Base-by-base conservation (phyloP, 1,140 invertebrate species). In the Oryzaephilus surinamensis region DNA sequence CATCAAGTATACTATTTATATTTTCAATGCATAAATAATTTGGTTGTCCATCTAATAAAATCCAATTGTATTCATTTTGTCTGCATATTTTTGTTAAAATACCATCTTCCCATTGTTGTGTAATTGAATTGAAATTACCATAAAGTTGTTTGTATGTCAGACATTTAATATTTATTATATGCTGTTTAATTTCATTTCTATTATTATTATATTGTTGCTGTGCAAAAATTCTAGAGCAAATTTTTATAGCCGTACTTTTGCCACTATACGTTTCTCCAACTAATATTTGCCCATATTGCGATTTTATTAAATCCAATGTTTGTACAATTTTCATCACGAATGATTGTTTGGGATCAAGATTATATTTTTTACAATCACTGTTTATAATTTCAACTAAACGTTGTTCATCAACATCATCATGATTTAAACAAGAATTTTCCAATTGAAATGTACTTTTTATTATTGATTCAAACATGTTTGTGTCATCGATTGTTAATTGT, bases 1-100 rank as follows among this genome's bases (percentile, higher is more conserved):
- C 78, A 55, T 84, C 80, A 10, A 84, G 53, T 7, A 83, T 83
- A 1, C 85, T 89, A 55, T 92, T 92, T 71, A 94, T 77, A 62
- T 90, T 91, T 61, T 94, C 89, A 48, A 92, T 88, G 89, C 89
- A 94, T 2, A 87, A 77, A 3, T 86, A 81, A 60, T 93, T 88
- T 0, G 94, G 84, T 0, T 88, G 85, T 0, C 91, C 90, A 60
- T 95, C 91, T 51, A 86, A 84, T 4, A 86, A 54, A 11, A 81
- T 60, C 76, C 75, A 79, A 55, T 85, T 91, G 35, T 76, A 67
- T 34, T 81, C 74, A 14, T 78, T 70, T 17, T 64, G 64, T 7
- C 72, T 69, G 66, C 77, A 81, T 84, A 42, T 74, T 72, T 16
- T 71, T 76, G 84, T 76, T 30, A 84, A 73, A 23, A 94, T 70